phyloP scores from a whole-genome alignment of 2,888 invertebrate genomes.

The Melieria crassipennis region DNA sequence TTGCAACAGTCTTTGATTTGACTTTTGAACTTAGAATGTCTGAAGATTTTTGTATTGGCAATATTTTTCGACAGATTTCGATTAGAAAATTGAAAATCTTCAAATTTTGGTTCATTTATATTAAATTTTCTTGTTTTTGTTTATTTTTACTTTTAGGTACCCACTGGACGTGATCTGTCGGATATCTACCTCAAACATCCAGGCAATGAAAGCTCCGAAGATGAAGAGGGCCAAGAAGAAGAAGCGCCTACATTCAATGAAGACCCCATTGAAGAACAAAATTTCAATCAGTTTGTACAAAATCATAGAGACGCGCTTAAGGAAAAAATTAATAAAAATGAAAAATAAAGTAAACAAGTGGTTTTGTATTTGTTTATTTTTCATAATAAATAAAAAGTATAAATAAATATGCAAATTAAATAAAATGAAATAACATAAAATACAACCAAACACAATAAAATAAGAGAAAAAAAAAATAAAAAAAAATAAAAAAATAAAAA shows the following conservation, averaged over 20 bases:
- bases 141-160: slow-evolving; percentile 56
- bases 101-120: background rate
- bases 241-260: slow-evolving; percentile 52
- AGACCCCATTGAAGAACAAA: slow-evolving; percentile 58
- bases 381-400: no score
- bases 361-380: no score
- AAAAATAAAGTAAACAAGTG: slow-evolving; percentile 5
- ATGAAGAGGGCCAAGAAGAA: slow-evolving; percentile 76
- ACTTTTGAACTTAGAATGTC: no score
- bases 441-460: background rate
- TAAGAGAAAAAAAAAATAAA: slow-evolving; percentile 1
- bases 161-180: slow-evolving; percentile 72
- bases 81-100: no score
- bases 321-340: slow-evolving; percentile 34
- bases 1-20: no score
- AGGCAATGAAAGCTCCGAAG: slow-evolving; percentile 79
- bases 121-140: background rate
- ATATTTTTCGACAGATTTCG: background rate
- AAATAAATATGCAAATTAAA: no score
- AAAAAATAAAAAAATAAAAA: background rate
- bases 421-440: background rate
- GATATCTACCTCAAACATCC: slow-evolving; percentile 81
- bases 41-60: no score
- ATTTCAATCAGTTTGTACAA: slow-evolving; percentile 61
- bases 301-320: slow-evolving; percentile 51